phyloP scores from a whole-genome alignment of 2,888 invertebrate species.

The Apamea monoglypha region DNA sequence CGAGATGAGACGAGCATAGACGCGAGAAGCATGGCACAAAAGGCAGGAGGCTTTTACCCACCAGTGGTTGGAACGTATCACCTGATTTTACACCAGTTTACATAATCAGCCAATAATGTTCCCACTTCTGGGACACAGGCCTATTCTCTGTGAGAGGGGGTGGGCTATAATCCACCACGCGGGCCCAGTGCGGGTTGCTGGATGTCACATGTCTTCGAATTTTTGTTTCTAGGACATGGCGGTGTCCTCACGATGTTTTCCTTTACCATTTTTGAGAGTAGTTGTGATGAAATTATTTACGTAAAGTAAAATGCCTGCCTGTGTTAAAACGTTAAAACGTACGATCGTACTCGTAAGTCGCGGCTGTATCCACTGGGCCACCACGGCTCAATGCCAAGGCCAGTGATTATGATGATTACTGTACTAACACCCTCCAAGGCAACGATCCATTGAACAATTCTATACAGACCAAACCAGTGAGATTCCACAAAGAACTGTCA shows the following conservation, averaged over 20 bases:
- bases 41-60: background rate
- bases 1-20: background rate
- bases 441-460: background rate
- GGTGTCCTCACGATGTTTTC: background rate
- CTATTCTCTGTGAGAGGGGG: background rate
- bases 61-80: background rate
- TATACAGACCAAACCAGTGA: background rate
- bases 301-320: too few species aligned
- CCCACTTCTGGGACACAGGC: background rate
- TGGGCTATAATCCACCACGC: background rate
- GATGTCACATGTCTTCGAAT: background rate
- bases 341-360: too few species aligned
- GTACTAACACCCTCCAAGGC: background rate
- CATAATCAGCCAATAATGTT: background rate
- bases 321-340: too few species aligned
- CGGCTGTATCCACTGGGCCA: too few species aligned
- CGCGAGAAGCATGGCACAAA: background rate
- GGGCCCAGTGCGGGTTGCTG: too few species aligned
- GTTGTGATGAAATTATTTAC: too few species aligned
- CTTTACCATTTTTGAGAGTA: background rate
- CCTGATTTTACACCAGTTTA: too few species aligned
- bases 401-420: background rate
- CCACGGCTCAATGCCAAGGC: background rate
- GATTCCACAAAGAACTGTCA: conserved; percentile 12
- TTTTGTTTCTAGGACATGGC: background rate